phyloP scores from a whole-genome alignment of 2,797 vertebrate species.

The Sphenopsis melanotis region DNA sequence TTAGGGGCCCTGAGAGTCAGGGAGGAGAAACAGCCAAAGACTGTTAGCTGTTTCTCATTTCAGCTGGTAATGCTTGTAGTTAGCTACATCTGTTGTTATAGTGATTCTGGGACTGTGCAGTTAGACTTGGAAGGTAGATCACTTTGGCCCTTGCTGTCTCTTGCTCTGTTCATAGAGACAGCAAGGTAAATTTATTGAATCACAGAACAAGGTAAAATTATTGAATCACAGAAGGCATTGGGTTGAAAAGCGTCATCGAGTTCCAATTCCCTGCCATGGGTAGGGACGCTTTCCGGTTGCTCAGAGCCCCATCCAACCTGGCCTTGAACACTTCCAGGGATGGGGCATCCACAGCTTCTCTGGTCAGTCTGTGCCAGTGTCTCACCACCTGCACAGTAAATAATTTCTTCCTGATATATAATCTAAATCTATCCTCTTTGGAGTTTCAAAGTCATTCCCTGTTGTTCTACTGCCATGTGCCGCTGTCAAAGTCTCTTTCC shows the following conservation, averaged over 20 bases:
- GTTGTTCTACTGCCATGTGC: fast-evolving
- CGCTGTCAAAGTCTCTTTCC: neutral
- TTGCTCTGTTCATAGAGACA: neutral
- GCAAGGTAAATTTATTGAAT: no score
- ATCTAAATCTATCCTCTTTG: neutral
- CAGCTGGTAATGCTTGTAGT: neutral
- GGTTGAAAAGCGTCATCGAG: fast-evolving
- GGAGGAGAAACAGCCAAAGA: neutral
- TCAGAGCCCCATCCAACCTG: neutral
- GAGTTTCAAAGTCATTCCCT: neutral
- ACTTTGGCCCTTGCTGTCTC: neutral
- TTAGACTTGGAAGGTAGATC: neutral
- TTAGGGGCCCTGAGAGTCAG: neutral
- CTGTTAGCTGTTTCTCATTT: fast-evolving
- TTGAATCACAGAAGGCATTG: fast-evolving
- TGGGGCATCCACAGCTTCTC: neutral
- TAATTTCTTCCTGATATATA: neutral
- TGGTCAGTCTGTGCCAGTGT: neutral
- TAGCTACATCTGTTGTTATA: fast-evolving
- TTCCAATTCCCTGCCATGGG: neutral
- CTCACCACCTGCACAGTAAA: neutral
- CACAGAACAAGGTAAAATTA: neutral
- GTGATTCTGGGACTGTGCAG: fast-evolving
- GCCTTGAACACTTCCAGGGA: fast-evolving
- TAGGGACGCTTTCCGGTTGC: neutral